Evolutionary conservation across 2,113 vertebrate species (phyloP), one percentile per base, ranked within the genome.

Genomic region (Manacus vitellinus): DNA sequence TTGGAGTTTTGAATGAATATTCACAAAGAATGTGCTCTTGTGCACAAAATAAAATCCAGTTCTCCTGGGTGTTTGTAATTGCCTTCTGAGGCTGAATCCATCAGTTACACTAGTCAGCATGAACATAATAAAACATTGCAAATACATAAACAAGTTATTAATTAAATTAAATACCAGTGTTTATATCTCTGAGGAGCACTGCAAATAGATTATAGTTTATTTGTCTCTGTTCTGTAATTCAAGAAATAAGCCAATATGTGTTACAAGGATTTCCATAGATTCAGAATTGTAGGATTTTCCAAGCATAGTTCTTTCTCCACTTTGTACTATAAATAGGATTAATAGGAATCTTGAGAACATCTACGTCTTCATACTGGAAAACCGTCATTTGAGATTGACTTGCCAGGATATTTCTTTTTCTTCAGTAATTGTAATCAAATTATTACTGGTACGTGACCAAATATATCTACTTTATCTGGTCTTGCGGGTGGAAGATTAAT

Each of bases 91-190:
- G 54, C 59, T 59, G 80, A 77, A 86, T 65, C 27, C 67, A 68
- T 84, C 66, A 63, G 31, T 7, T 85, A 41, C 35, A 65, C 49
- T 24, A 95, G 76, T 91, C 80, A 89, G 80, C 80, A 44, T 55
- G 72, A 94, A 35, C 80, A 39, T 73, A 80, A 93, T 94, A 83
- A 91, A 94, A 52, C 58, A 79, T 51, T 93, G 33, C 67, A 86
- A 95, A 65, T 63, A 31, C 76, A 68, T 68, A 72, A 91, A 67
- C 58, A n/a, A 72, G 67, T 93, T 88, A 71, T 72, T 89, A 95
- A 91, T 62, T 76, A 83, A 94, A 88, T 91, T 82, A 95, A 92
- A 85, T 94, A 75, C 7, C 56, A 86, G 23, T 76, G 62, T 93
- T 93, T 68, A 3, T 30, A 28, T 84, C 76, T 91, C 90, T 61